phyloP scores from a whole-genome alignment of 1,140 invertebrate genomes.

The Himalopsyche phryganea region DNA sequence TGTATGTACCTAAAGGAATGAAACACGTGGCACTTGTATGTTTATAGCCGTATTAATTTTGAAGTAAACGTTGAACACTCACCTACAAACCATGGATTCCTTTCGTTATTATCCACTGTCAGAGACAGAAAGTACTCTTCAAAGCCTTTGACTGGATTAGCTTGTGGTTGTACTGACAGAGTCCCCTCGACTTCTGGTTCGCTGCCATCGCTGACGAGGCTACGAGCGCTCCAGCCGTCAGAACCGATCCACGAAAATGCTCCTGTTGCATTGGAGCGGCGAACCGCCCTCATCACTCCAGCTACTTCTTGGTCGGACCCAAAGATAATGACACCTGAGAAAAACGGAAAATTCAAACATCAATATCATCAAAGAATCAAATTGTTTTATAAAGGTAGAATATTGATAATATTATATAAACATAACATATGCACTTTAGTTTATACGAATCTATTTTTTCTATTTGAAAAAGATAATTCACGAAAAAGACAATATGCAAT shows the following conservation, averaged over 20 bases:
- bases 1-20: no score
- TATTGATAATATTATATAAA: no score
- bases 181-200: slow-evolving; percentile 89
- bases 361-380: not conserved
- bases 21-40: no score
- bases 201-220: slow-evolving; percentile 80
- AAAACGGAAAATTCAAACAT: slow-evolving; percentile 34
- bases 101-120: slow-evolving; percentile 79
- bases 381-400: slow-evolving; percentile 1
- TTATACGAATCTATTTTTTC: no score
- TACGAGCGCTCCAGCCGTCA: slow-evolving; percentile 87
- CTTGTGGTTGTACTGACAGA: slow-evolving; percentile 85
- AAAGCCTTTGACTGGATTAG: slow-evolving; percentile 82
- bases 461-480: no score
- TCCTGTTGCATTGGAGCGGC: slow-evolving; percentile 81
- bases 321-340: slow-evolving; percentile 88
- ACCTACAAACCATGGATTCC: slow-evolving; percentile 94
- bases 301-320: slow-evolving; percentile 95
- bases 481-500: no score
- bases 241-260: slow-evolving; percentile 93
- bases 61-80: slow-evolving; percentile 42
- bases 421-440: no score
- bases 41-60: no score
- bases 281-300: slow-evolving; percentile 86
- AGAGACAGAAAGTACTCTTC: slow-evolving; percentile 84